Evolutionary conservation across 1,140 invertebrate genomes (phyloP).

Genomic region (Hydropsyche tenuis): DNA sequence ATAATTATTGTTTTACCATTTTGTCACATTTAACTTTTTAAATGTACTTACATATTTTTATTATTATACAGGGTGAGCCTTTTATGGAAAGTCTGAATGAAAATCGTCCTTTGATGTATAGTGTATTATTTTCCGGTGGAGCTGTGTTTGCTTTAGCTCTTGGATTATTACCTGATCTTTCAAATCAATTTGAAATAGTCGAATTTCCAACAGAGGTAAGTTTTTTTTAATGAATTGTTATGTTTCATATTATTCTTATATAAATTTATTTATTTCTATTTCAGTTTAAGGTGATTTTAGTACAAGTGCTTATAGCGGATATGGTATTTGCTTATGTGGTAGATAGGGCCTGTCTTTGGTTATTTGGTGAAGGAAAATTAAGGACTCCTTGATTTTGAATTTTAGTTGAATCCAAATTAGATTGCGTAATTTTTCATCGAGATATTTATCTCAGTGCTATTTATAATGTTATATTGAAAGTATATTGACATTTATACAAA

Average conservation of each 20-base stretch:
- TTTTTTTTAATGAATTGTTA: slow-evolving; percentile 5
- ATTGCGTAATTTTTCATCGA: neutral
- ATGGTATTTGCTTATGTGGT: slow-evolving; percentile 82
- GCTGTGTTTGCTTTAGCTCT: slow-evolving; percentile 79
- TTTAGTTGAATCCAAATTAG: neutral
- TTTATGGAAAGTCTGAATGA: slow-evolving; percentile 96
- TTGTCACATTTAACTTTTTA: slow-evolving; percentile 9
- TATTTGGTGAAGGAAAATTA: slow-evolving; percentile 83
- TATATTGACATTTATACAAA: neutral
- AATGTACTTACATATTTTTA: neutral
- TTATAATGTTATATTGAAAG: neutral
- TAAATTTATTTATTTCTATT: slow-evolving; percentile 57
- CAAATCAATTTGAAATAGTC: slow-evolving; percentile 86
- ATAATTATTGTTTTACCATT: neutral
- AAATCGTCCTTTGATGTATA: slow-evolving; percentile 92
- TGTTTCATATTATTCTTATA: neutral
- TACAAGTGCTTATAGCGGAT: slow-evolving; percentile 81
- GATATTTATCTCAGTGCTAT: neutral
- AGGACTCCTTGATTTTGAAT: slow-evolving; percentile 45
- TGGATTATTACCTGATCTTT: slow-evolving; percentile 78
- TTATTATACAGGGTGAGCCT: slow-evolving; percentile 87
- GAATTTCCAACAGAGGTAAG: slow-evolving; percentile 84
- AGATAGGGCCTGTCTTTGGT: slow-evolving; percentile 84
- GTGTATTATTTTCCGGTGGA: slow-evolving; percentile 76
- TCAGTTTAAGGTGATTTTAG: slow-evolving; percentile 84